Evolutionary conservation across 2,113 vertebrate genomes (phyloP).

Genomic region (Talpa occidentalis): DNA sequence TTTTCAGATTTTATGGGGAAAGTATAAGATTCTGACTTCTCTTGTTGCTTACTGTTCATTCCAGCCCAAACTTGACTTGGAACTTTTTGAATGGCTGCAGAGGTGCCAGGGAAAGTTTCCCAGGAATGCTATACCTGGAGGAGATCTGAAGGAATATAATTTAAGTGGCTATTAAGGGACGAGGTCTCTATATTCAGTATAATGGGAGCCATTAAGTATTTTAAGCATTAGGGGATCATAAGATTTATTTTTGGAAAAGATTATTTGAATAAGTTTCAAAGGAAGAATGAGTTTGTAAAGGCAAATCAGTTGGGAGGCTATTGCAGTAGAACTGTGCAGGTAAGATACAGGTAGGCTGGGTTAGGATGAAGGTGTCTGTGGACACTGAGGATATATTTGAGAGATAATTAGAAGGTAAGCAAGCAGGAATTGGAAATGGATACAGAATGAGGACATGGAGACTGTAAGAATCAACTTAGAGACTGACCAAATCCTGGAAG

Average conservation of each 20-base stretch:
- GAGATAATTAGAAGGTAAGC: not conserved
- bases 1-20: slow-evolving; percentile 30
- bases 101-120: not conserved
- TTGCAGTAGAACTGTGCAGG: not conserved
- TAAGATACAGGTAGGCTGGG: not conserved
- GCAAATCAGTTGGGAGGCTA: not conserved
- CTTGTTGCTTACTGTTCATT: not conserved
- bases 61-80: not conserved
- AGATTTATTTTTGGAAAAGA: not conserved
- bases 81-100: not conserved
- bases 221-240: not conserved
- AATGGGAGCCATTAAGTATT: not conserved
- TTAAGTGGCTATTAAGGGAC: not conserved
- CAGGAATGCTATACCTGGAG: not conserved
- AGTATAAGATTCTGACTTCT: not conserved
- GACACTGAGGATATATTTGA: not conserved
- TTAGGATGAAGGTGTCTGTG: not conserved
- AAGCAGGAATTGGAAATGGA: not conserved
- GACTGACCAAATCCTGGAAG: not conserved
- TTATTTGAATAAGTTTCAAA: not conserved
- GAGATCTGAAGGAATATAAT: not conserved
- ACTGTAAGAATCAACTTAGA: not conserved
- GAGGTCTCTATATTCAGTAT: not conserved
- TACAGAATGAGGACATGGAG: not conserved
- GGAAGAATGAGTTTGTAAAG: not conserved